phyloP scores from a whole-genome alignment of 2,888 invertebrate species.

The Hedychridium roseum region DNA sequence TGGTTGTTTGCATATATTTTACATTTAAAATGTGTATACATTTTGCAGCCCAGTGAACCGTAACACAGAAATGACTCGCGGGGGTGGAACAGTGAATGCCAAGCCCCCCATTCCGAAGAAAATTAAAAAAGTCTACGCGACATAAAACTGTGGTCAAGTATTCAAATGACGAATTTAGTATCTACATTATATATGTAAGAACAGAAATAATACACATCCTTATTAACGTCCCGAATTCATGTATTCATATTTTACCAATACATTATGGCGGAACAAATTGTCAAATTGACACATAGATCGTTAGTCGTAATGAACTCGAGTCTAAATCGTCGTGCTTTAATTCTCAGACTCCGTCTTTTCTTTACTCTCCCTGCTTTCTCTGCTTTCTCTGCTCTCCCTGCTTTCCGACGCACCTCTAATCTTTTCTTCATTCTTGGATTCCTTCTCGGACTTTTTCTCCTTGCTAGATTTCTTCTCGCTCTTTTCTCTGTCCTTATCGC shows the following conservation, averaged over 20 bases:
- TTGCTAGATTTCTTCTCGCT: conserved; percentile 52
- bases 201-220: conserved; percentile 7
- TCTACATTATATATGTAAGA: conserved; percentile 3
- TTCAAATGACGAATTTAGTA: background rate
- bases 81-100: background rate
- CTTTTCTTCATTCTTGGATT: conserved; percentile 47
- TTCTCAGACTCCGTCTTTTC: conserved; percentile 47
- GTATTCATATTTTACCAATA: conserved; percentile 34
- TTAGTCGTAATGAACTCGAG: background rate
- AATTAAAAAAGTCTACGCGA: conserved; percentile 3
- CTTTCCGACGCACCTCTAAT: conserved; percentile 39
- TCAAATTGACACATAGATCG: conserved; percentile 21
- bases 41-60: background rate
- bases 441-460: conserved; percentile 50
- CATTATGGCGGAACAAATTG: conserved; percentile 24
- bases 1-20: background rate
- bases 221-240: conserved; percentile 11
- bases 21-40: background rate
- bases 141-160: background rate
- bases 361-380: conserved; percentile 40
- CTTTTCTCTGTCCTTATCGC: conserved; percentile 50
- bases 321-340: conserved; percentile 22
- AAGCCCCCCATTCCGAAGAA: conserved; percentile 16
- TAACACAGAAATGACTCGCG: background rate
- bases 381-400: conserved; percentile 42